A percentile compares a stretch with the other conserved stretches of the same genome.
Conservation (phyloP, 1,140 invertebrate species). For the Pomacea maculata region DNA sequence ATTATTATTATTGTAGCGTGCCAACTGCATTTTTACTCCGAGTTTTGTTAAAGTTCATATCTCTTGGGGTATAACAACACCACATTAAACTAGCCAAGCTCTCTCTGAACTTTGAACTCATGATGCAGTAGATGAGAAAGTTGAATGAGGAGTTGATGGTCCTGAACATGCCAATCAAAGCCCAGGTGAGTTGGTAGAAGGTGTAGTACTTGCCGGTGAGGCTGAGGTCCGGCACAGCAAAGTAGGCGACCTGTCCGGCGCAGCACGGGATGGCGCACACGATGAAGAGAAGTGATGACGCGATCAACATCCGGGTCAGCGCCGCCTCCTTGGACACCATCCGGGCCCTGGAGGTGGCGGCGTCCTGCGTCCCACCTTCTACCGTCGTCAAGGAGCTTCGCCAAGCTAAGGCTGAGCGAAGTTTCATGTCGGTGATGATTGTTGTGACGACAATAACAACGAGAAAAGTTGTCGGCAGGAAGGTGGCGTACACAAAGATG, state of each 20-base stretch:
- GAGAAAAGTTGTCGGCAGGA: neutral
- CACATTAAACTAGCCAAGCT: neutral
- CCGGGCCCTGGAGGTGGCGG: neutral
- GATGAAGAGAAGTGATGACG: neutral
- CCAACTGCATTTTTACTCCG: too few species aligned
- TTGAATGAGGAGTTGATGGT: conserved; percentile 5
- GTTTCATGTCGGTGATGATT: neutral
- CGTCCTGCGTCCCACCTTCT: neutral
- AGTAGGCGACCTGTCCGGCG: neutral
- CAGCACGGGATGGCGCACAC: neutral
- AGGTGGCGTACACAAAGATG: neutral
- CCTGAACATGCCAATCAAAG: neutral
- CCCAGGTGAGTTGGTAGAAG: neutral
- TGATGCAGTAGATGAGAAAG: conserved; percentile 5
- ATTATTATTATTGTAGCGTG: too few species aligned
- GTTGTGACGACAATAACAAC: neutral
- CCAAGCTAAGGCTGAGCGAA: neutral
- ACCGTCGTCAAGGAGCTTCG: neutral
- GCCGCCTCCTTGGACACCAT: neutral
- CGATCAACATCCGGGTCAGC: conserved; percentile 1
- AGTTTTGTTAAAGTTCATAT: too few species aligned
- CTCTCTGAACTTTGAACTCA: conserved; percentile 3
- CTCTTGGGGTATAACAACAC: too few species aligned
- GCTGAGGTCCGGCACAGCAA: conserved; percentile 1
- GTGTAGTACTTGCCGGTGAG: neutral